Base-by-base conservation (phyloP, 1,140 invertebrate genomes). In the Chlorops oryzae region DNA sequence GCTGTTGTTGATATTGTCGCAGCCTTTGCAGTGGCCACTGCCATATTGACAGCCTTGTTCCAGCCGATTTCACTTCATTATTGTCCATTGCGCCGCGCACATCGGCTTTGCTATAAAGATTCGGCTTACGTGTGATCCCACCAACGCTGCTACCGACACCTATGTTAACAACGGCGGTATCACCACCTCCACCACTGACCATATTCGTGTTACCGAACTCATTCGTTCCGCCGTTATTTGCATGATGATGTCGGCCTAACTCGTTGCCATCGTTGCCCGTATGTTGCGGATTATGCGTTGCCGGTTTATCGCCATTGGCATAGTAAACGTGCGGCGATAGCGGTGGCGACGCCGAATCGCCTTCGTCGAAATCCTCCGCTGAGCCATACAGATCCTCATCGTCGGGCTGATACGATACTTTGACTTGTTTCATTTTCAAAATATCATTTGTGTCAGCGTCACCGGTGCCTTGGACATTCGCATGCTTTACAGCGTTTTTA, bases 371-470 rank as follows among this genome's bases (percentile, higher is more conserved):
- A 56, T 70, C 63, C 66, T 70, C 66, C n/a, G 61, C 58, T 40
- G 66, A 69, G 28, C 67, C 65, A 49, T 71, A 71, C 42, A 71
- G 60, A 49, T 72, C 68, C 54, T 72, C 69, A 44, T 71, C 69
- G 34, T 70, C 68, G 38, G 66, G 63, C 56, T 63, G 66, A 58
- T 65, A 72, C 58, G 63, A 70, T 59, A 63, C 68, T 63, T 61
- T 72, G 60, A 71, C 62, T 62, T 67, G 68, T 62, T 72, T 71
- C 57, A 64, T 58, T 57, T 72, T 71, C 55, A 71, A 58, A 57
- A 71, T 66, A 57, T 72, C 70, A 61, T 72, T 72, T 58, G 66
- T 61, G 59, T 71, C 69, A 54, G 61, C 58, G 50, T 68, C 69
- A 48, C 47, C 45, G 25, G 27, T 41, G 53, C 59, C 56, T 5